Evolutionary conservation across 2,113 vertebrate species (phyloP).

Genomic region (Dinomys branickii): DNA sequence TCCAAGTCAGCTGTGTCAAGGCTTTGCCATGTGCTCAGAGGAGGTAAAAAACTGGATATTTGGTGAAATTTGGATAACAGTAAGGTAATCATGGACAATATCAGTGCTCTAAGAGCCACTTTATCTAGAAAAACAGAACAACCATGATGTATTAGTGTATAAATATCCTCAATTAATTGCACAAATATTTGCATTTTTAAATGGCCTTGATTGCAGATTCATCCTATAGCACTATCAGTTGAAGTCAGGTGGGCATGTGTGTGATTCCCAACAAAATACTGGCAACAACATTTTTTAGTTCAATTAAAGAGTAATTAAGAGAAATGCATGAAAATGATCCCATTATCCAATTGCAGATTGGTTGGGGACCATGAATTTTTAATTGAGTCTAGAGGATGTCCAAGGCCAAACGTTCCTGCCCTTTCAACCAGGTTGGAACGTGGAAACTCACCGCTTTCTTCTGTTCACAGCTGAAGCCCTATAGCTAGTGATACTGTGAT

Average conservation of each 20-base stretch:
- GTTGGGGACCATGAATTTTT: neutral
- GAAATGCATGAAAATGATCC: neutral
- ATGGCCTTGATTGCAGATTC: neutral
- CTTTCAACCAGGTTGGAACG: neutral
- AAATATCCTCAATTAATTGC: neutral
- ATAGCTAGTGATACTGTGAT: no score
- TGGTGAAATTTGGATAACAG: neutral
- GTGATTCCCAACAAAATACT: conserved; percentile 14
- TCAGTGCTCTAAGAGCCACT: neutral
- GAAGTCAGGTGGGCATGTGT: neutral
- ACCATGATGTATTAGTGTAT: neutral
- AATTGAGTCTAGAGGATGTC: neutral
- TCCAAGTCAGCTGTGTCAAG: neutral
- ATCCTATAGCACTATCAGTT: neutral
- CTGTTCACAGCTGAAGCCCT: no score
- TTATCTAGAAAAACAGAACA: neutral
- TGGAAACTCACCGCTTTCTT: neutral
- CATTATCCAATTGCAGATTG: neutral
- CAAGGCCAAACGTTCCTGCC: neutral
- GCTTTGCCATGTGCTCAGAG: neutral
- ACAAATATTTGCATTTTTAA: conserved; percentile 15
- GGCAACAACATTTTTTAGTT: neutral
- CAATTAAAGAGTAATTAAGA: conserved; percentile 11
- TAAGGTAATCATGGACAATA: neutral
- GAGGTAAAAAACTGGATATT: neutral